Base-by-base conservation (phyloP, 2,888 invertebrate genomes). In the Leptopterna dolabrata region DNA sequence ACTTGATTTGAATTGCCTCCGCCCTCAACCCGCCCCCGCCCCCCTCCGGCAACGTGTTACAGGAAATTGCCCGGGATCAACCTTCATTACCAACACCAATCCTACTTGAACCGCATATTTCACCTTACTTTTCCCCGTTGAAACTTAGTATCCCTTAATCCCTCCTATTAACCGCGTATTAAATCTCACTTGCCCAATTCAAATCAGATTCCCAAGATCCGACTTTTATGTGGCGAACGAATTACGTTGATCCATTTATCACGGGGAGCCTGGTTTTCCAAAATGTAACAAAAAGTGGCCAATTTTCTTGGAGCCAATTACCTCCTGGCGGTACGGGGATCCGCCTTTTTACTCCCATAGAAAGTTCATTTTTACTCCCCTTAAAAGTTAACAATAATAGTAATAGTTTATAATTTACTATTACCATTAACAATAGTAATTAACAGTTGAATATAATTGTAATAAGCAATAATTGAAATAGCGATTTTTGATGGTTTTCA, bases 1-100 rank as follows among this genome's bases (percentile, higher is more conserved):
- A 80, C 88, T 88, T 84, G 88, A 88, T 89, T 90, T 90, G 90
- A 90, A 90, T 90, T 89, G 89, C 89, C 87, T 73, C 84, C 81
- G 71, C 78, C 71, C 87, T 81, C 84, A 84, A 45, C 76, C 70
- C 55, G 70, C 45, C 41, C 51, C 47, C 73, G 30, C 41, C 41
- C 55, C 70, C 24, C 87, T 16, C 30, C 43, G 43, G 55, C 78
- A 83, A 86, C 84, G 87, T 81, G 87, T 87, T 86, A 88, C 86
- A 73, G 88, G 88, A 88, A 88, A 88, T 88, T 88, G 88, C 88
- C 88, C 87, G 36, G 88, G 88, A 88, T 88, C 88, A 88, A 88
- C 88, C 88, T 88, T 88, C 88, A 88, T 88, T 88, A 88, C 88
- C 88, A 73, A 87, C 81, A 71, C 76, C 82, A 87, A 87, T 87